phyloP scores from a whole-genome alignment of 2,888 invertebrate species.

The Neocrepidodera transversa region DNA sequence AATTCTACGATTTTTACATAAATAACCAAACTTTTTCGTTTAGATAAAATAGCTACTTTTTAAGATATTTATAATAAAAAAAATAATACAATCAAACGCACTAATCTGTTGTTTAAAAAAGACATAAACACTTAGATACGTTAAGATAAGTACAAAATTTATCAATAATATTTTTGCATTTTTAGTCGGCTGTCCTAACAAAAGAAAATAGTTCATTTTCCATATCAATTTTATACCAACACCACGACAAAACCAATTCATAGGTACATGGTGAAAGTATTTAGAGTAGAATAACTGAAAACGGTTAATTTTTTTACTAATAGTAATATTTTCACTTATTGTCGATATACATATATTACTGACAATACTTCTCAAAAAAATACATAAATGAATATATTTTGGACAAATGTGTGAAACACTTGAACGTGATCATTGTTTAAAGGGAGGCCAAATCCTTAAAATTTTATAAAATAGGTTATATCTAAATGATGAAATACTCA shows the following conservation, averaged over 20 bases:
- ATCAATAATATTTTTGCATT: conserved; percentile 17
- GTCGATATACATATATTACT: conserved; percentile 13
- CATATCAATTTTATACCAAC: conserved; percentile 15
- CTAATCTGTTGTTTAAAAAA: too few relatives aligned
- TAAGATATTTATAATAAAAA: too few relatives aligned
- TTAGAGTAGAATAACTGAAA: conserved; percentile 1
- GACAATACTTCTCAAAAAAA: conserved; percentile 11
- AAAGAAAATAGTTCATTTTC: conserved; percentile 12
- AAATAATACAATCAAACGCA: too few relatives aligned
- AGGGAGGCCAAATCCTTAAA: conserved; percentile 15
- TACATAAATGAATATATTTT: conserved; percentile 10
- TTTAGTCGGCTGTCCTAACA: conserved; percentile 5
- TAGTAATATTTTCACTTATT: conserved; percentile 11
- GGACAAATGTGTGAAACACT: conserved; percentile 27
- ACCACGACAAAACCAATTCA: background rate
- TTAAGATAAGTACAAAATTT: too few relatives aligned
- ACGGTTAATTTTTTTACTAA: conserved; percentile 5
- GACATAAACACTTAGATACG: too few relatives aligned
- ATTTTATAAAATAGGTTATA: too few relatives aligned
- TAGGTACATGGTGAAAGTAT: background rate
- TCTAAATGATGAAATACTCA: too few relatives aligned
- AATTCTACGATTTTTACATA: too few relatives aligned
- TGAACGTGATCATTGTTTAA: conserved; percentile 20
- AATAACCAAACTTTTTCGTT: too few relatives aligned
- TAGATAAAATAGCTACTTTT: too few relatives aligned